Percentiles rank a stretch among this genome's conserved stretches.
Evolutionary conservation across 2,888 invertebrate genomes (phyloP).

Genomic region (Spodoptera exigua): DNA sequence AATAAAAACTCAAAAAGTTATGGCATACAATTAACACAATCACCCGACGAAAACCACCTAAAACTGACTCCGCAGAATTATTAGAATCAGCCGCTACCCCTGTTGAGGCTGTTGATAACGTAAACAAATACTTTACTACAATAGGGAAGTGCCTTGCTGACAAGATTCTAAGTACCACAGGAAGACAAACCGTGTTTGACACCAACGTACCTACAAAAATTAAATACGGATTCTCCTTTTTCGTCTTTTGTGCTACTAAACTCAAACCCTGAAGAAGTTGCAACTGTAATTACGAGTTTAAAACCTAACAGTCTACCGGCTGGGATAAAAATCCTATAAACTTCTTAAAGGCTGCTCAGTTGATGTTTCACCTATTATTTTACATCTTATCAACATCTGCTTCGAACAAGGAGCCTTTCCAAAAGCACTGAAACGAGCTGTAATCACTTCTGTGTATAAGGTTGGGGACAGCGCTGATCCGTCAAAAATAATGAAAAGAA

Average conservation of each 20-base stretch:
- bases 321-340: too few relatives aligned
- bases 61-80: not conserved
- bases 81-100: too few relatives aligned
- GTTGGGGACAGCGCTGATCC: not conserved
- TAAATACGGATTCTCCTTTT: too few relatives aligned
- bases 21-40: slow-evolving; percentile 8
- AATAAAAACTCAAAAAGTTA: slow-evolving; percentile 5
- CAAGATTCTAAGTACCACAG: not conserved
- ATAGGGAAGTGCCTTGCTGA: not conserved
- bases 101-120: not conserved
- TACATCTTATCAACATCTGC: too few relatives aligned
- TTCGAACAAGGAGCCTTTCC: too few relatives aligned
- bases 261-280: too few relatives aligned
- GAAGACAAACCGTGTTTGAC: not conserved
- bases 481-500: slow-evolving; percentile 11
- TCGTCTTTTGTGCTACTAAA: too few relatives aligned
- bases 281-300: too few relatives aligned
- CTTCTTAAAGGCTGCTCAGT: too few relatives aligned
- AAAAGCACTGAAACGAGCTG: not conserved
- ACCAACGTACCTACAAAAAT: not conserved
- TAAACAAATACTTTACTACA: slow-evolving; percentile 8
- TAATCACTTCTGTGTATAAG: not conserved
- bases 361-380: too few relatives aligned
- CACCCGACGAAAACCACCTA: slow-evolving; percentile 1
- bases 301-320: too few relatives aligned